A percentile compares a stretch with the other conserved stretches of the same genome.
phyloP scores from a whole-genome alignment of 2,113 vertebrate genomes.

The Oreochromis spilurus region DNA sequence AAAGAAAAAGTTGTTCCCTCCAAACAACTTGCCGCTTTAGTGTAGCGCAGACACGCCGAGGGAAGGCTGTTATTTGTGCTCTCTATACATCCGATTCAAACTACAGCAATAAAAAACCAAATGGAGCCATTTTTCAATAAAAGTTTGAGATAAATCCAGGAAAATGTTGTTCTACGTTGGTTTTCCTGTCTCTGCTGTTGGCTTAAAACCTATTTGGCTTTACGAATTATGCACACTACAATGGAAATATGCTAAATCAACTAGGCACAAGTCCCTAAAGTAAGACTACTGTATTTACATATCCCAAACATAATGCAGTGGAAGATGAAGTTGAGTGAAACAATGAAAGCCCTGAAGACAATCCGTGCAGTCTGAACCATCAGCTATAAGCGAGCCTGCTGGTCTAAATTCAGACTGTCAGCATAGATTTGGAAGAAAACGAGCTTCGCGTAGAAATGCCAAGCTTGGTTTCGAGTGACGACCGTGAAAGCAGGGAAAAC shows the following conservation, averaged over 20 bases:
- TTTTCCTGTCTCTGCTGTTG: background rate
- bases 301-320: conserved; percentile 10
- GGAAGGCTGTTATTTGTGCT: background rate
- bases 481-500: background rate
- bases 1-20: background rate
- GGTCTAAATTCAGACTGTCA: background rate
- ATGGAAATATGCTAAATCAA: conserved; percentile 28
- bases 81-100: background rate
- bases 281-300: conserved; percentile 43
- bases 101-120: background rate
- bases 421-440: background rate
- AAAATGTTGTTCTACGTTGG: background rate
- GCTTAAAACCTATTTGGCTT: conserved; percentile 40
- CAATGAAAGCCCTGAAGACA: conserved; percentile 17
- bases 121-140: background rate
- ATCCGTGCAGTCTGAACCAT: background rate
- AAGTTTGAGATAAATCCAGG: background rate
- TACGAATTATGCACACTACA: conserved; percentile 39
- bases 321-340: conserved; percentile 9
- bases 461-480: background rate
- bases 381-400: background rate
- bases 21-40: background rate
- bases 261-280: conserved; percentile 16
- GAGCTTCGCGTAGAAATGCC: background rate
- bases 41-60: background rate